Conservation (phyloP, 2,888 invertebrate species). For the Agrochola macilenta region DNA sequence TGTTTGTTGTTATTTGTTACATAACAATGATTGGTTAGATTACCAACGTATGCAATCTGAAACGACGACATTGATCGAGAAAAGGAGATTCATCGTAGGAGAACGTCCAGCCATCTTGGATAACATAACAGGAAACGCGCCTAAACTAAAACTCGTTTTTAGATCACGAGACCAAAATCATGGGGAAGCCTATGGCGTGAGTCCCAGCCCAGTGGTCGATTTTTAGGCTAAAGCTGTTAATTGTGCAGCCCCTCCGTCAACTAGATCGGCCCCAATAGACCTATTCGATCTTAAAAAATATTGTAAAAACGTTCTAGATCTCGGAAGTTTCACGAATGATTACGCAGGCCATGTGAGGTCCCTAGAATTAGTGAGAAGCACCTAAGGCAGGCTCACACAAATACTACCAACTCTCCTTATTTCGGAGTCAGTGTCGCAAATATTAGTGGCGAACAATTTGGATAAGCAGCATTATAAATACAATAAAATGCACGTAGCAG, state of each 20-base stretch:
- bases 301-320: neutral
- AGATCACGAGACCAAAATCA: neutral
- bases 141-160: neutral
- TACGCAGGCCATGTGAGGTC: neutral
- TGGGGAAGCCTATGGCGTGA: too few relatives aligned
- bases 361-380: neutral
- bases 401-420: neutral
- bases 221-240: too few relatives aligned
- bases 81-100: neutral
- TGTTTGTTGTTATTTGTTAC: slow-evolving; percentile 7
- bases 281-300: neutral
- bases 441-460: neutral
- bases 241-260: too few relatives aligned
- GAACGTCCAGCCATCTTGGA: neutral
- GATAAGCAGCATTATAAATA: neutral
- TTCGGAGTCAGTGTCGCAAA: neutral
- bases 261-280: too few relatives aligned
- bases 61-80: neutral
- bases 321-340: neutral
- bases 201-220: too few relatives aligned
- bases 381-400: neutral
- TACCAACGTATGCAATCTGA: neutral
- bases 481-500: too few relatives aligned
- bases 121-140: neutral
- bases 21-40: neutral